Evolutionary conservation across 2,113 vertebrate species (phyloP).

Genomic region (Galbula dea): DNA sequence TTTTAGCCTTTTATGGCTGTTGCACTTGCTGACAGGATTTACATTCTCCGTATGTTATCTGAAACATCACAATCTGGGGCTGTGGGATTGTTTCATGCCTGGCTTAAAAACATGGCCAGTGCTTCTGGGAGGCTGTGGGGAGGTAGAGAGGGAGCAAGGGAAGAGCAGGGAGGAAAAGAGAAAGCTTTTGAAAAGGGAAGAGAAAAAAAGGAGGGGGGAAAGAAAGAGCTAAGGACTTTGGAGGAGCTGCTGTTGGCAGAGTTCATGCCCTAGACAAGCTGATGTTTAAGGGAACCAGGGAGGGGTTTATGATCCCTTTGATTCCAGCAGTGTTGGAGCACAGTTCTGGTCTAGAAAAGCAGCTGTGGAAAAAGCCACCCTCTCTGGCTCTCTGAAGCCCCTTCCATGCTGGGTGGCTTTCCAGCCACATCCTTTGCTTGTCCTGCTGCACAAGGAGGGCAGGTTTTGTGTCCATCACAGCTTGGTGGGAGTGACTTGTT

Average conservation of each 20-base stretch:
- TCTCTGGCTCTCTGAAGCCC: background rate
- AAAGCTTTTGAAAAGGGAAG: background rate
- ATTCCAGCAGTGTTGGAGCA: background rate
- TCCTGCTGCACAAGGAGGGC: background rate
- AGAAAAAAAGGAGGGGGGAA: background rate
- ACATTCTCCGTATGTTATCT: constrained; percentile 70
- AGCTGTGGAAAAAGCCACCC: background rate
- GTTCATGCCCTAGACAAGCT: constrained; percentile 43
- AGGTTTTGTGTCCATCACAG: background rate
- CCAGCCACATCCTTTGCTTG: background rate
- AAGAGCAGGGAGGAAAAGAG: background rate
- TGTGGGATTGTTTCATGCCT: constrained; percentile 51
- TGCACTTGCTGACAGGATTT: constrained; percentile 77
- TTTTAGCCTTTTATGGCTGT: constrained; percentile 75
- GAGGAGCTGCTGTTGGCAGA: constrained; percentile 36
- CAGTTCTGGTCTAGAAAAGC: background rate
- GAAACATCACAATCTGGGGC: constrained; percentile 55
- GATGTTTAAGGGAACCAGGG: constrained; percentile 22
- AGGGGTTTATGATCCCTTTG: constrained; percentile 14
- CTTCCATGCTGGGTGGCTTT: accelerated
- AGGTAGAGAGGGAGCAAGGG: background rate
- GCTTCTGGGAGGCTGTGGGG: constrained; percentile 57
- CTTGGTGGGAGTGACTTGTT: background rate
- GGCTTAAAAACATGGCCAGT: constrained; percentile 58
- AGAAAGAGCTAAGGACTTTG: background rate